Percentiles rank a stretch among this genome's conserved stretches.
These are phyloP conservation scores for Taeniopygia guttata DNA, from an alignment of 2,797 vertebrate genomes.

Conservation along the genomic window DNA sequence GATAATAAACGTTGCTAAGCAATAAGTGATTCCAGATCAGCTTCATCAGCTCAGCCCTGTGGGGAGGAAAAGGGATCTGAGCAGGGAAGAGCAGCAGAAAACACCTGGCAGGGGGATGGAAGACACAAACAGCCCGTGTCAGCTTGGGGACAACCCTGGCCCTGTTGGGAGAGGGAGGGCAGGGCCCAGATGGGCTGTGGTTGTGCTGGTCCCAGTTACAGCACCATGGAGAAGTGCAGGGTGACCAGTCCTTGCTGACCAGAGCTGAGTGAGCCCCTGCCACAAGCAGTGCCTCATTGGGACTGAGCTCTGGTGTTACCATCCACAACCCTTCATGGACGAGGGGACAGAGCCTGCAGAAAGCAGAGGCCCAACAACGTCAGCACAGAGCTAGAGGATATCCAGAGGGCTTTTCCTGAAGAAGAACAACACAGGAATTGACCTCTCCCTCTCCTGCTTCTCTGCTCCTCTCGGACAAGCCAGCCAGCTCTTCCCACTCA, in stretches of 20 bases:
- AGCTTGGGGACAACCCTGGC: background rate
- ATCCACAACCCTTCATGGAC: background rate
- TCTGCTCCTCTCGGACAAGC: fast-evolving
- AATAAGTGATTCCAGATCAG: background rate
- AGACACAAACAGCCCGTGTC: background rate
- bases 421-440: background rate
- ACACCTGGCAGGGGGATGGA: background rate
- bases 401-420: background rate
- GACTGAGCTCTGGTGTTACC: background rate
- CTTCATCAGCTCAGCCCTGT: background rate
- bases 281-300: too few species aligned
- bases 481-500: background rate
- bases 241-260: background rate
- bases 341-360: background rate
- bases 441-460: background rate
- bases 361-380: fast-evolving
- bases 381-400: background rate
- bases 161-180: background rate
- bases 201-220: background rate
- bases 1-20: slow-evolving; percentile 33
- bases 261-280: background rate
- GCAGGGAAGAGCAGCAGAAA: background rate
- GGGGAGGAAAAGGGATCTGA: background rate
- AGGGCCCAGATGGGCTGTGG: background rate
- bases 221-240: background rate